These are phyloP conservation scores for Zaprionus gabonicus DNA, from an alignment of 1,140 invertebrate species.

Conservation along the genomic window DNA sequence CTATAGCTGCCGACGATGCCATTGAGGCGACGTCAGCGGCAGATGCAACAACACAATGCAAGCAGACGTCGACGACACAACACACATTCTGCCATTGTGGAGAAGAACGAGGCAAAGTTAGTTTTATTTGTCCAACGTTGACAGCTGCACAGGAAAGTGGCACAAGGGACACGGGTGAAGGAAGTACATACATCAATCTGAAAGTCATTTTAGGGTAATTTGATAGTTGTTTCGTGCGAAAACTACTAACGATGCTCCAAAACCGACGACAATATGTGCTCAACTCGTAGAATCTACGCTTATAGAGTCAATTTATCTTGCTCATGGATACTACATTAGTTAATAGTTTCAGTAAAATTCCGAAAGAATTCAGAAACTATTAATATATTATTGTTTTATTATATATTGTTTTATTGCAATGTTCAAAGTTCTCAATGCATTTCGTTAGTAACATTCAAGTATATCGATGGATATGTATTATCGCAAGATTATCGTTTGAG, in stretches of 20 bases:
- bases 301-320: neutral
- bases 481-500: no score
- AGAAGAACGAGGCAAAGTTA: conserved; percentile 34
- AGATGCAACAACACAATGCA: conserved; percentile 29
- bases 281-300: neutral
- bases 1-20: neutral
- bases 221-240: conserved; percentile 45
- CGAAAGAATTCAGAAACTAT: neutral
- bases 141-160: conserved; percentile 19
- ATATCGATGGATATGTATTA: no score
- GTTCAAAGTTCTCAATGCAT: no score
- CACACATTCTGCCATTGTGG: conserved; percentile 7
- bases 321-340: no score
- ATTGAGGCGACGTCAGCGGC: conserved; percentile 10
- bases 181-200: conserved; percentile 44
- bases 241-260: conserved; percentile 2
- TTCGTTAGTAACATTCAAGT: no score
- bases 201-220: conserved; percentile 57
- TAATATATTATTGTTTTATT: neutral
- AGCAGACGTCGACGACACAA: conserved; percentile 10
- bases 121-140: conserved; percentile 57
- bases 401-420: no score
- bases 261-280: neutral
- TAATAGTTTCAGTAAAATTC: no score
- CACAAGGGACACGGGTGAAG: neutral